Base-by-base conservation (phyloP, 2,888 invertebrate species). In the Eupithecia dodoneata region DNA sequence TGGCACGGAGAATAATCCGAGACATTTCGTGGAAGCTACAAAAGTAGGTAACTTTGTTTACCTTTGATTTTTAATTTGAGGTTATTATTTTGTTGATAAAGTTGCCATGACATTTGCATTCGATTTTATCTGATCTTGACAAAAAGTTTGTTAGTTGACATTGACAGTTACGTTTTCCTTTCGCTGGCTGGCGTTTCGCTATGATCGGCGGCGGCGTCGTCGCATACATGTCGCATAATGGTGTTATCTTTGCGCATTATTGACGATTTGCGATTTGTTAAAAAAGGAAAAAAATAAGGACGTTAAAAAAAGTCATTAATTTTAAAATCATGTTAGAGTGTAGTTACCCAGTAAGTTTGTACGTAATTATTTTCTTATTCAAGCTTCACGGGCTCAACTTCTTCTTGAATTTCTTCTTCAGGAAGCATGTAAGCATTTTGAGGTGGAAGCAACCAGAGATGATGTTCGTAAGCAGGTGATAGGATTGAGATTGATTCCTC, bases 1-100 rank as follows among this genome's bases (percentile, higher is more conserved):
- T 91, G 90, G 93, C 90, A 93, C 95, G 93, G 49, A 92, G 73
- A 75, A 93, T 84, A 86, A 86, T 93, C 83, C 91, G 88, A 30
- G 93, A 83, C 94, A 94, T 95, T 88, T 88, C 89, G 65, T 15
- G 15, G 77, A 70, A 79, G 76, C 7, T 69, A 9, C 44, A 45
- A 69, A n/a, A 45, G 70, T 15, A n/a, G 18, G 70, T 15, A 65
- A 66, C 42, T 7, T 75, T 18, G 69, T 13, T 6, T 45, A 15
- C 41, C 1, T 47, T 15, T 5, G 49, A 66, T 12, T 18, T 75
- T 83, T 80, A 59, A 0, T 59, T 59, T 65, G 73, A 85, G 86
- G 87, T 85, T 86, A 84, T 44, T 63, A 80, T 80, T 81, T 84
- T 85, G 83, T 85, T 85, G 82, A 82, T 81, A 81, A 80, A n/a